Base-by-base conservation (phyloP, 2,888 invertebrate species). In the Poecilobothrus nobilitatus region DNA sequence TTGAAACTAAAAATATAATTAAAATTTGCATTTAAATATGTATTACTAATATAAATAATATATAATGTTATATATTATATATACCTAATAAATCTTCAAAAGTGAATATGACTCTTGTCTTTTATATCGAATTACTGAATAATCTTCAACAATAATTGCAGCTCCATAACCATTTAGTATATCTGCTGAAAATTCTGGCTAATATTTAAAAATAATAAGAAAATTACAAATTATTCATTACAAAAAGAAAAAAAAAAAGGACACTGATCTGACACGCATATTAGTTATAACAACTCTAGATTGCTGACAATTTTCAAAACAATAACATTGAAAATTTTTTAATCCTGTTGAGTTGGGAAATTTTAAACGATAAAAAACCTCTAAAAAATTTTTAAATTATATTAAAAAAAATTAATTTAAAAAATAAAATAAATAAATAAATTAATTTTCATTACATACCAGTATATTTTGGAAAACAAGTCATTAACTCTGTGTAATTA, bases 1-100 rank as follows among this genome's bases (percentile, higher is more conserved):
- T 87, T 12, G 88, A 87, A 72, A 91, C 90, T 91, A 79, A 10
- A 82, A 79, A 9, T 33, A 66, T 62, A 63, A 27, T 65, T 15
- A 27, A 61, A n/a, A n/a, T 63, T 61, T 21, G 3, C 9, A 21
- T 62, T n/a, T n/a, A n/a, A n/a, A n/a, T n/a, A n/a, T 61, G 22
- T 33, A 68, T 18, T 20, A 20, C 6, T 2, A 41, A 27, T 27
- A 27, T 27, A 27, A 41, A 5, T 41, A 41, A 27, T 27, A n/a
- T 18, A 53, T 27, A 53, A 53, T 18, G 1, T 12, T 18, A 21
- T 53, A 67, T 63, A n/a, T n/a, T n/a, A n/a, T n/a, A n/a, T n/a
- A n/a, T 72, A 80, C 82, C 81, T 70, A 82, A 68, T 2, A 82
- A 76, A 76, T 82, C 82, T 0, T 79, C 79, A 65, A 81, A 75